These are phyloP conservation scores for Delphinus delphis DNA, from an alignment of 2,113 vertebrate genomes.

Conservation along the genomic window DNA sequence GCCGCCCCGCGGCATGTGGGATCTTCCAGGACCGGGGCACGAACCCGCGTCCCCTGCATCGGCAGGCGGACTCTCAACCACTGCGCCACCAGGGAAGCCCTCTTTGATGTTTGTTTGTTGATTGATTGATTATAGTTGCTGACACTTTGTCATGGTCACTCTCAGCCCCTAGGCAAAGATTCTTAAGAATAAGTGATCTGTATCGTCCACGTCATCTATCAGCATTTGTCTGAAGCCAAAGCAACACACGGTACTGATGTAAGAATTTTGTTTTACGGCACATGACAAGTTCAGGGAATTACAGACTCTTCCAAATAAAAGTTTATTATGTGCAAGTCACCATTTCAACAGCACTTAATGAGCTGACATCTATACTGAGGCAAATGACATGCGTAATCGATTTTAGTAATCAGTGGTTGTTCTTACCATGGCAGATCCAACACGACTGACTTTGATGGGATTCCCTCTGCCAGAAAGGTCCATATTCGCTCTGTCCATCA, in stretches of 20 bases:
- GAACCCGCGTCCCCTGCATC: too few relatives aligned
- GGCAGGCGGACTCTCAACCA: too few relatives aligned
- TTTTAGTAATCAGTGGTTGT: neutral
- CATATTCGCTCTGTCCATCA: slow-evolving; percentile 93
- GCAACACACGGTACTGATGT: neutral
- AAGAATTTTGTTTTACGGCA: neutral
- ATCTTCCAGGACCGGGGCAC: too few relatives aligned
- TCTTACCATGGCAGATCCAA: slow-evolving; percentile 95
- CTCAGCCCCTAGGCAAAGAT: neutral
- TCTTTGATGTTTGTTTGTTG: neutral
- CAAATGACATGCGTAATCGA: neutral
- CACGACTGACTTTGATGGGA: slow-evolving; percentile 92
- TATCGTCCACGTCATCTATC: neutral
- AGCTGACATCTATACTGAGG: neutral
- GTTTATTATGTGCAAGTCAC: neutral
- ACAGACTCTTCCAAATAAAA: neutral
- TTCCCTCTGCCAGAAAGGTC: slow-evolving; percentile 93
- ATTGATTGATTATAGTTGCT: neutral
- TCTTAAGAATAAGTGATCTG: neutral
- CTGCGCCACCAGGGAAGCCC: too few relatives aligned
- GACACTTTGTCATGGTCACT: neutral
- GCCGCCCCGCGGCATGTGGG: too few relatives aligned
- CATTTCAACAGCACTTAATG: neutral
- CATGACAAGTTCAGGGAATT: neutral
- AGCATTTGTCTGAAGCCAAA: neutral